Evolutionary conservation across 2,888 invertebrate genomes (phyloP).

Genomic region (Nemotelus pantherinus): DNA sequence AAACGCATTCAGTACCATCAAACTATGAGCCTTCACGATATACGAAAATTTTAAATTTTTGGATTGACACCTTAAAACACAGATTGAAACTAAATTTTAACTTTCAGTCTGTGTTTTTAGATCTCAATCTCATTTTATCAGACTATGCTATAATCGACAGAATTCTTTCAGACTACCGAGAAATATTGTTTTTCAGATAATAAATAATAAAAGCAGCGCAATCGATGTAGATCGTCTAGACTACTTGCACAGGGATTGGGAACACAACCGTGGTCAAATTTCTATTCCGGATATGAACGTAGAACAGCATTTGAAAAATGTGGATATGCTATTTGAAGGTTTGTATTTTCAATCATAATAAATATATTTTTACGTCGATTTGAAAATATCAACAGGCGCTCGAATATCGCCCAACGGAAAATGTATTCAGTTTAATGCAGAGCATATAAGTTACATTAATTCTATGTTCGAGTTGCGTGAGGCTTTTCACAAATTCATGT

Average conservation of each 20-base stretch:
- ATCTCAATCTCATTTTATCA: too few relatives aligned
- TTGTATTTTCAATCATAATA: too few relatives aligned
- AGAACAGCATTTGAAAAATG: slow-evolving; percentile 51
- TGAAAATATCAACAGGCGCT: slow-evolving; percentile 52
- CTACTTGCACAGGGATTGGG: slow-evolving; percentile 70
- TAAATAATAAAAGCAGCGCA: slow-evolving; percentile 57
- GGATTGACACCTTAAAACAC: too few relatives aligned
- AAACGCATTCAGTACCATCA: too few relatives aligned
- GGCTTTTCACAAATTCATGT: slow-evolving; percentile 65
- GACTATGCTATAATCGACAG: too few relatives aligned
- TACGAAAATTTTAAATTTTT: too few relatives aligned
- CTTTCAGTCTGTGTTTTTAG: too few relatives aligned
- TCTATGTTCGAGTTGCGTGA: slow-evolving; percentile 66
- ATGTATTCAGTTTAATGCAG: slow-evolving; percentile 66
- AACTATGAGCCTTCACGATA: too few relatives aligned
- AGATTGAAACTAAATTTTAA: too few relatives aligned
- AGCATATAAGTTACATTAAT: slow-evolving; percentile 64
- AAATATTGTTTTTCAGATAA: slow-evolving; percentile 36
- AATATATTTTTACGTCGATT: too few relatives aligned
- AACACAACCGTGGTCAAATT: slow-evolving; percentile 51
- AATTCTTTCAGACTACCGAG: too few relatives aligned
- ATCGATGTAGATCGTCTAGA: slow-evolving; percentile 77
- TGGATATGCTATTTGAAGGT: slow-evolving; percentile 58
- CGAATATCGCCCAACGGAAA: slow-evolving; percentile 56
- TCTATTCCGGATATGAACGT: slow-evolving; percentile 53